Evolutionary conservation across 1,140 invertebrate species (phyloP), one percentile per base, ranked within the genome.

Genomic region (Papilio helenus): DNA sequence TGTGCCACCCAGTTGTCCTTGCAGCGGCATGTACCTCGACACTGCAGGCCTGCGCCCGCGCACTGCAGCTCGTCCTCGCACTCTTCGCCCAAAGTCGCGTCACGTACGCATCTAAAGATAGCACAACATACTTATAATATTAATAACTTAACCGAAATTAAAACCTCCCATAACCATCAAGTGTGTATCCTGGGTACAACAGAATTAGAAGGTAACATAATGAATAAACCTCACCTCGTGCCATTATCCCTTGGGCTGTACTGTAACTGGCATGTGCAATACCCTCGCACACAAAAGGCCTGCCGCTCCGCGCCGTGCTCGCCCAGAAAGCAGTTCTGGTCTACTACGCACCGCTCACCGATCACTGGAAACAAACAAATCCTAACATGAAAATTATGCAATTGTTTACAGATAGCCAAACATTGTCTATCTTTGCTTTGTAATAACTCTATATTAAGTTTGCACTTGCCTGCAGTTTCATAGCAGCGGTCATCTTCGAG

Each of bases 41-140:
- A 95, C 84, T 92, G 85, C 14, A 93, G 83, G 7, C 94, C 93
- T 0, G 90, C 83, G 1, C 92, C 93, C 0, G 93, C 90, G 82
- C 94, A 95, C 82, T 95, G 94, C 72, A 93, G 80, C 78, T 95
- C 84, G 79, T 95, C 94, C 79, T 95, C 94, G 44, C 94, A 95
- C 49, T 82, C 79, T 73, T 95, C 94, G 23, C 94, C 93, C 0
- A 95, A 80, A 0, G 81, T 78, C 0, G 94, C 93, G 77, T 95
- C 93, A 8, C 92, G 90, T 29, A 95, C 89, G 80, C 94, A 95
- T 80, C 94, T 95, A 81, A 10, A 87, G 84, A 79, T 26, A 26
- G 14, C n/a, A 68, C 29, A 46, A 46, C 44, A 46, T 12, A 46
- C n/a, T n/a, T n/a, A n/a, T n/a, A n/a, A n/a, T n/a, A n/a, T n/a